Percentiles rank a stretch among this genome's conserved stretches.
Evolutionary conservation across 2,797 vertebrate species (phyloP).

Genomic region (Leptoclinus maculatus): DNA sequence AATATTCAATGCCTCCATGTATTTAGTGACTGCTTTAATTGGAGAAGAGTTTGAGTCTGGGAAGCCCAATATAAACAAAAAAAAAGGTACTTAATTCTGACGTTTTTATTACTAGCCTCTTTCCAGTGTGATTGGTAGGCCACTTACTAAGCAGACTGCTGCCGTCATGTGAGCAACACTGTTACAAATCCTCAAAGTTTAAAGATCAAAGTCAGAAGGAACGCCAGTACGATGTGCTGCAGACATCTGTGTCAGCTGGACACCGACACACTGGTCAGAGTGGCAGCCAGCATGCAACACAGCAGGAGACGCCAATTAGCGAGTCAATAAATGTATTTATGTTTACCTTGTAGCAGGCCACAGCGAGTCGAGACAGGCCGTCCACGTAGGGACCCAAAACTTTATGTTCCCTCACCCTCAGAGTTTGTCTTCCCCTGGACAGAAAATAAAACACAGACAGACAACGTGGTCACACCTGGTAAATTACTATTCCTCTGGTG

Average conservation of each 20-base stretch:
- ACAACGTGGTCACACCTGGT: neutral
- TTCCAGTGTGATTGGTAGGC: neutral
- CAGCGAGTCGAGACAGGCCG: slow-evolving; percentile 95
- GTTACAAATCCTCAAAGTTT: neutral
- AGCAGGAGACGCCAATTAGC: neutral
- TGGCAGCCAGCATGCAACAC: neutral
- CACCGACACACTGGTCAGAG: neutral
- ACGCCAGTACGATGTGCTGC: neutral
- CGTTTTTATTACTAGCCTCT: neutral
- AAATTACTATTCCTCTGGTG: neutral
- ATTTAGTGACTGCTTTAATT: neutral
- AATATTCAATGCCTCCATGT: neutral
- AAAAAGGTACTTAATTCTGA: neutral
- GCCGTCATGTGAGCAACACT: neutral
- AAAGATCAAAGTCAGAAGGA: slow-evolving; percentile 5
- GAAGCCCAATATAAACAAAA: neutral
- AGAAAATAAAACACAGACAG: slow-evolving; percentile 32
- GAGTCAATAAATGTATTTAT: neutral
- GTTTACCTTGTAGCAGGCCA: slow-evolving; percentile 94
- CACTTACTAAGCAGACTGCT: neutral
- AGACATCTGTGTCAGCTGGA: neutral
- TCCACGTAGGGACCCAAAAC: slow-evolving; percentile 98
- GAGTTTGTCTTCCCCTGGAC: slow-evolving; percentile 90
- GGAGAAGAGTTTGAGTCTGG: neutral
- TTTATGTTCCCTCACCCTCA: slow-evolving; percentile 97